phyloP scores from a whole-genome alignment of 2,888 invertebrate genomes.

The Diarsia dahlii region DNA sequence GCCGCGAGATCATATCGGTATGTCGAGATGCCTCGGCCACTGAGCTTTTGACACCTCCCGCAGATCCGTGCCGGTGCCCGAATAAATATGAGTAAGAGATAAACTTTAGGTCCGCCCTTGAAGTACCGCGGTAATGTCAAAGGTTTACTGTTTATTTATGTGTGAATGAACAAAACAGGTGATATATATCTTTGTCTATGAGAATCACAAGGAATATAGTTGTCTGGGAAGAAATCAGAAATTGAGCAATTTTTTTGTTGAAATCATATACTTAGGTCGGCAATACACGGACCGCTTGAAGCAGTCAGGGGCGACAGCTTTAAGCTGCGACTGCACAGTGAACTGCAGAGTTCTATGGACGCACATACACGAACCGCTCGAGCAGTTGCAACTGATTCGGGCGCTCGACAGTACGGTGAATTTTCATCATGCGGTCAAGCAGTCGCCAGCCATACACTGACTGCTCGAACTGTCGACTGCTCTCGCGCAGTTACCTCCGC shows the following conservation, averaged over 20 bases:
- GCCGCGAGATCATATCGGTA: slow-evolving; percentile 70
- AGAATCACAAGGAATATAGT: not conserved
- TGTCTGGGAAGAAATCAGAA: not conserved
- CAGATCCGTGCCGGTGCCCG: slow-evolving; percentile 52
- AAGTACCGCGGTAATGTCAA: slow-evolving; percentile 35
- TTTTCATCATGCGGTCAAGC: too few relatives aligned
- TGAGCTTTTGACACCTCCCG: slow-evolving; percentile 64
- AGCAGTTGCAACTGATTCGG: too few relatives aligned
- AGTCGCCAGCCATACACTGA: too few relatives aligned
- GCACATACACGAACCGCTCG: too few relatives aligned
- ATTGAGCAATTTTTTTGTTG: not conserved
- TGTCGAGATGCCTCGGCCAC: slow-evolving; percentile 64
- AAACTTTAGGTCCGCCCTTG: slow-evolving; percentile 52
- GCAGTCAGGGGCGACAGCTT: too few relatives aligned
- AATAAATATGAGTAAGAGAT: slow-evolving; percentile 58
- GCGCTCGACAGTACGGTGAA: too few relatives aligned
- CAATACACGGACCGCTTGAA: too few relatives aligned
- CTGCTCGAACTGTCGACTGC: too few relatives aligned
- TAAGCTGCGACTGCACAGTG: too few relatives aligned
- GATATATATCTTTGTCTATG: not conserved
- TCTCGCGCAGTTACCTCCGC: too few relatives aligned
- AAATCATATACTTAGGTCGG: too few relatives aligned
- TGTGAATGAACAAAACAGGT: slow-evolving; percentile 8
- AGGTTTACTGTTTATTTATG: slow-evolving; percentile 9
- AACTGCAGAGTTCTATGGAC: too few relatives aligned